Evolutionary conservation across 1,140 invertebrate genomes (phyloP).

Genomic region (Listronotus oregonensis): DNA sequence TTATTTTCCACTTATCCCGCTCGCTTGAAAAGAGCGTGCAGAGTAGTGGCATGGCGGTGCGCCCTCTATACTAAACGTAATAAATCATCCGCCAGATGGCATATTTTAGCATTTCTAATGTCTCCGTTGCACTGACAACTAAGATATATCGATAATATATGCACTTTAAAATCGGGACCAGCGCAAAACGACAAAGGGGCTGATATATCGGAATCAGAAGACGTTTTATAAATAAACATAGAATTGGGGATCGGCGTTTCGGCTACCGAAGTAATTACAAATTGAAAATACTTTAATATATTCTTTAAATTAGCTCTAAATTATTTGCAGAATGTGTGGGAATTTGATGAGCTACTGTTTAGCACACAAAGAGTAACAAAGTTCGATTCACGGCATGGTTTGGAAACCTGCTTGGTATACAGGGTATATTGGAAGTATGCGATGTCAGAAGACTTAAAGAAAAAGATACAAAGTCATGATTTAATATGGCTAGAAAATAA

Average conservation of each 20-base stretch:
- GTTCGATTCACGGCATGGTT: no score
- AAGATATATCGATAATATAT: constrained; percentile 57
- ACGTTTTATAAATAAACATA: constrained; percentile 39
- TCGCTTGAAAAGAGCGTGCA: constrained; percentile 8
- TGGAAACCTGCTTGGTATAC: no score
- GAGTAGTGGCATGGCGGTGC: constrained; percentile 10
- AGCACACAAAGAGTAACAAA: constrained; percentile 26
- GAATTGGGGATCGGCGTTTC: constrained; percentile 15
- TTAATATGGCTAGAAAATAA: no score
- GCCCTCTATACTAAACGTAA: constrained; percentile 32
- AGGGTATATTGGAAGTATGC: no score
- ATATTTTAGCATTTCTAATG: constrained; percentile 57
- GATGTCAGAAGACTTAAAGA: no score
- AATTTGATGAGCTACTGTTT: constrained; percentile 30
- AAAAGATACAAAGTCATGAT: no score
- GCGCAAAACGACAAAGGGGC: constrained; percentile 39
- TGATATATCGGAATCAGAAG: constrained; percentile 36
- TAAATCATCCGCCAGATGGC: constrained; percentile 57
- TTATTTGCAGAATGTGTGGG: constrained; percentile 35
- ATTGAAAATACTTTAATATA: constrained; percentile 36
- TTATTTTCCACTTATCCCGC: constrained; percentile 31
- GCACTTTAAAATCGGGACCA: constrained; percentile 50
- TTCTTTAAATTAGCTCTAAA: constrained; percentile 34
- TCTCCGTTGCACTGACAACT: constrained; percentile 47
- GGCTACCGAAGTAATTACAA: constrained; percentile 31